Evolutionary conservation across 2,888 invertebrate species (phyloP), one percentile per base, ranked within the genome.

Genomic region (Julus scanicus): DNA sequence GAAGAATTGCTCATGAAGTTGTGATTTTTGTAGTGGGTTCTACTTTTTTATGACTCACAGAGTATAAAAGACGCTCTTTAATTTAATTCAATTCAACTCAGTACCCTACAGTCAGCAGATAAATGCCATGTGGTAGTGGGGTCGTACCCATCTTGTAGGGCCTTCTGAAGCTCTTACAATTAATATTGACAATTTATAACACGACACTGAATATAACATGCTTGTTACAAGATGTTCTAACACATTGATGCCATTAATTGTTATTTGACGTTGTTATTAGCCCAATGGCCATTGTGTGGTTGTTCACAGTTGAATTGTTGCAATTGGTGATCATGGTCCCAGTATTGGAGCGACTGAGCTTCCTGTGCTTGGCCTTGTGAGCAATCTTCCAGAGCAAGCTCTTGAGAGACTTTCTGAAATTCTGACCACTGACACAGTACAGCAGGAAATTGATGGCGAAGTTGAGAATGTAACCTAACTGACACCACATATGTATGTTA

Each of bases 321-420:
- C 84, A 39, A 57, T 37, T 87, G n/a, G 86, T n/a, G 1, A 48
- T 48, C 29, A 48, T 86, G 49, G 87, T 80, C 2, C 80, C 83
- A 11, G 88, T 88, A 84, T 71, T 71, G 71, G 20, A 29, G 5
- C 44, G 44, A 44, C 44, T 44, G 44, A 40, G 57, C 1, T 63
- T 9, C 8, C 63, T 29, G 39, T 49, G 37, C 1, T 49, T 48
- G 13, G 84, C 5, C 39, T 20, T 53, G n/a, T 13, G 84, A 17
- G 84, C 9, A 6, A 84, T 2, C 13, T 15, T 84, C 11, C 84
- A 20, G n/a, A 87, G 29, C 44, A 39, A 13, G 17, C 39, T 37
- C 39, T 63, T 71, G 57, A 88, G 48, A 11, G 94, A 94, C 71
- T 94, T 94, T 88, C 88, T n/a, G 48, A 88, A 88, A 40, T 88